Evolutionary conservation across 2,113 vertebrate genomes (phyloP).

Genomic region (Seriola quinqueradiata): DNA sequence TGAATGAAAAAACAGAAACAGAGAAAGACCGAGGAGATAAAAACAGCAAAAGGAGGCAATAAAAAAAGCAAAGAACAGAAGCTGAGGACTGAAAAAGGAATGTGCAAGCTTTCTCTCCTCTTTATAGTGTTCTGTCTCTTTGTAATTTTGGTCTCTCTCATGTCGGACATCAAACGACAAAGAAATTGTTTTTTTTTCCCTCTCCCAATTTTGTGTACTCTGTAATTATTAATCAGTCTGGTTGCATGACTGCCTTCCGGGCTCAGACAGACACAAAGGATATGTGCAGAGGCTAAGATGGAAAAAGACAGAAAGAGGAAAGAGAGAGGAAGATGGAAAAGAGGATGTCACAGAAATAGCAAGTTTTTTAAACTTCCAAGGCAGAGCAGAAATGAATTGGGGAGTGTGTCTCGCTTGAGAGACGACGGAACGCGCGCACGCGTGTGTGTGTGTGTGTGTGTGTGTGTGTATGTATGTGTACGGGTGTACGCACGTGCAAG

Average conservation of each 20-base stretch:
- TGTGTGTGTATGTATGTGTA: background rate
- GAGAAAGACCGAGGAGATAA: slow-evolving; percentile 29
- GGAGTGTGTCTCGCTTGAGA: slow-evolving; percentile 55
- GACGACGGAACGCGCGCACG: slow-evolving; percentile 2
- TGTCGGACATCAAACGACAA: slow-evolving; percentile 86
- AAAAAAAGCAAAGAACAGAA: slow-evolving; percentile 67
- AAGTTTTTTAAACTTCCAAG: slow-evolving; percentile 70
- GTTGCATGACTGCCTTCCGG: slow-evolving; percentile 79
- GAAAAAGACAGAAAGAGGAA: slow-evolving; percentile 43
- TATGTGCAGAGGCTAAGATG: slow-evolving; percentile 57
- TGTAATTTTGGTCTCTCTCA: slow-evolving; percentile 89
- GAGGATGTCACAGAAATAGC: slow-evolving; percentile 73
- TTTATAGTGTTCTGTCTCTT: slow-evolving; percentile 80
- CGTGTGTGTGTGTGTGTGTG: background rate
- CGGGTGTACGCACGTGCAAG: background rate
- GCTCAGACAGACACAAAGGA: slow-evolving; percentile 81
- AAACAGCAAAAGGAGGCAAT: slow-evolving; percentile 49
- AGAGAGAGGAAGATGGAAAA: slow-evolving; percentile 57
- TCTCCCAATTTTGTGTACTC: slow-evolving; percentile 82
- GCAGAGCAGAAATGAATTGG: slow-evolving; percentile 52
- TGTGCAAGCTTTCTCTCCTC: slow-evolving; percentile 70
- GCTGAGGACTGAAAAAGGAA: slow-evolving; percentile 68
- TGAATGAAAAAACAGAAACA: slow-evolving; percentile 11
- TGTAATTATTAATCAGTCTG: slow-evolving; percentile 88
- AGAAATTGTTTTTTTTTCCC: slow-evolving; percentile 75